Percentiles rank a stretch among this genome's conserved stretches.
phyloP scores from a whole-genome alignment of 2,113 vertebrate genomes.

The Lepus europaeus region DNA sequence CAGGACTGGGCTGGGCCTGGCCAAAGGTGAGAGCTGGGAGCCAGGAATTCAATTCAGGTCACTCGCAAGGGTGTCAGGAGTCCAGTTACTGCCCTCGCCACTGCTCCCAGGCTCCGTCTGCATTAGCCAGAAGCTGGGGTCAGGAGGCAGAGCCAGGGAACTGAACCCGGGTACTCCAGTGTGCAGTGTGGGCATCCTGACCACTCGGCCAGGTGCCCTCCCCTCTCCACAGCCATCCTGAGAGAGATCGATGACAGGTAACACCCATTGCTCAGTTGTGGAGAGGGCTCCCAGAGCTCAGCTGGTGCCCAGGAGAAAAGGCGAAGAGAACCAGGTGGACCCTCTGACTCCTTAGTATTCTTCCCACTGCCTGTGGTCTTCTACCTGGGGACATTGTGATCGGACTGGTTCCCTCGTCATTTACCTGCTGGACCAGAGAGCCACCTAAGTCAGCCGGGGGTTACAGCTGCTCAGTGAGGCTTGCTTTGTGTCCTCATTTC shows the following conservation, averaged over 20 bases:
- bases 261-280: not conserved
- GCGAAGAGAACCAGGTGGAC: not conserved
- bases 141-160: no score
- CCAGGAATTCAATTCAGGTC: no score
- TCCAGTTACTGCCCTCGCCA: no score
- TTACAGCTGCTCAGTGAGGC: not conserved
- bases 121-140: no score
- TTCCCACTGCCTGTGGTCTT: not conserved
- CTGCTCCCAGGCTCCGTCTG: no score
- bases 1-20: no score
- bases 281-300: not conserved
- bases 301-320: not conserved
- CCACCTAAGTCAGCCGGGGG: not conserved
- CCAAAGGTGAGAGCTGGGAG: no score
- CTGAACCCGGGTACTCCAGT: no score
- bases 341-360: not conserved
- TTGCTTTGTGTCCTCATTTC: not conserved
- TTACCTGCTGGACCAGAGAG: slow-evolving; percentile 34
- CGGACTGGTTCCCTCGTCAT: not conserved
- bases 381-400: not conserved
- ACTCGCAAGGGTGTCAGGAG: no score
- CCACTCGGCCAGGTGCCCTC: no score
- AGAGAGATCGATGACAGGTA: not conserved
- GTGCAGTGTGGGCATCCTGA: no score
- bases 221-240: slow-evolving; percentile 9